phyloP scores from a whole-genome alignment of 2,113 vertebrate species.

The Callorhinus ursinus region DNA sequence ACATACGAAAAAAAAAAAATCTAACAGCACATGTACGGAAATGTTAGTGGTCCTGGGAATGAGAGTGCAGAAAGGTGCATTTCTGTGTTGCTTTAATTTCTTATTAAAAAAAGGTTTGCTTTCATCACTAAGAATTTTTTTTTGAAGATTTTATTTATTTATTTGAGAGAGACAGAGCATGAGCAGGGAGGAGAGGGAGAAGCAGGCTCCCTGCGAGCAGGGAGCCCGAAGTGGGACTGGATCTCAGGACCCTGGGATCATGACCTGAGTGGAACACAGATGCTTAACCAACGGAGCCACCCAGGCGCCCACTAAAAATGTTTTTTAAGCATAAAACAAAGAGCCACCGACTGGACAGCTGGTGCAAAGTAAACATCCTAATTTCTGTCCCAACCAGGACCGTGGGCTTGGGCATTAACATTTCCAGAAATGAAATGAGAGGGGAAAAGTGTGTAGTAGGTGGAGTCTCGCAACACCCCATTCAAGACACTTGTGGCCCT shows the following conservation, averaged over 20 bases:
- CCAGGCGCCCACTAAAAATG: neutral
- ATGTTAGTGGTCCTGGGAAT: neutral
- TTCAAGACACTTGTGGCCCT: neutral
- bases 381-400: neutral
- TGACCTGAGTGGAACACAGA: no score
- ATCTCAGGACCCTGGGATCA: no score
- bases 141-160: no score
- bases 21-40: neutral
- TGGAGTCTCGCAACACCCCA: neutral
- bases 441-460: neutral
- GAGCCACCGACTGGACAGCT: neutral
- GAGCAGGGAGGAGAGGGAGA: no score
- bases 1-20: neutral
- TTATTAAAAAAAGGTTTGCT: neutral
- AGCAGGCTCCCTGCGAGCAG: no score
- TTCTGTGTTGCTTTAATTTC: neutral
- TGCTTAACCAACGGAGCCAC: no score
- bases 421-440: constrained; percentile 22
- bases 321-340: constrained; percentile 36
- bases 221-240: no score
- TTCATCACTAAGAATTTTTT: neutral
- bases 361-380: neutral
- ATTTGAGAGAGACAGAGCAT: no score
- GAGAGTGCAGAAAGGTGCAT: neutral
- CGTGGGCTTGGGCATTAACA: neutral